A percentile compares a stretch with the other conserved stretches of the same genome.
phyloP scores from a whole-genome alignment of 2,797 vertebrate genomes.

The Melanotaenia parkinsoni region DNA sequence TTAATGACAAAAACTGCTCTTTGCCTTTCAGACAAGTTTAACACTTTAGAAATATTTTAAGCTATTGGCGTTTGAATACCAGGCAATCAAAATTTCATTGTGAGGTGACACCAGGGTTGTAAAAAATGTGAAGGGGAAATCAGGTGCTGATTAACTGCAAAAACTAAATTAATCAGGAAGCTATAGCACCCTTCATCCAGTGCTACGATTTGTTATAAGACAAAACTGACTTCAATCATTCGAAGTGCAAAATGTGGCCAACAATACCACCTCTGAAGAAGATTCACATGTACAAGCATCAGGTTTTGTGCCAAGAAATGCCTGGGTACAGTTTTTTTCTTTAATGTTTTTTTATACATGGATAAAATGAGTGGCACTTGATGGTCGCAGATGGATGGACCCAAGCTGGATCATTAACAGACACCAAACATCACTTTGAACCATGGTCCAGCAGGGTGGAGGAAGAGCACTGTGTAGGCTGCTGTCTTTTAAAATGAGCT shows the following conservation, averaged over 20 bases:
- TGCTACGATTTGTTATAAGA: not conserved
- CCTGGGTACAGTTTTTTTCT: not conserved
- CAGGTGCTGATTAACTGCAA: conserved; percentile 7
- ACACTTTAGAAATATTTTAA: not conserved
- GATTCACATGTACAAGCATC: not conserved
- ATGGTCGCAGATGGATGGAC: conserved; percentile 1
- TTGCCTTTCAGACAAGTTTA: not conserved
- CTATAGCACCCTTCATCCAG: not conserved
- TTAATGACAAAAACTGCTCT: not conserved
- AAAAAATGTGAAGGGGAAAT: not conserved
- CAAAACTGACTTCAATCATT: not conserved
- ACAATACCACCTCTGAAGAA: not conserved
- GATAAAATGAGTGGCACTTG: not conserved
- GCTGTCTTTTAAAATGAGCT: not conserved
- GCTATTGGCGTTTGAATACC: not conserved
- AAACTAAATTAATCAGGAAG: not conserved
- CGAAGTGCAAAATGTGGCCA: not conserved
- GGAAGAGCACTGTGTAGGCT: not conserved
- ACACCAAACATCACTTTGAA: not conserved
- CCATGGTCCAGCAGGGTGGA: not conserved
- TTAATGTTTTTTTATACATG: not conserved
- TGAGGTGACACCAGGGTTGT: not conserved
- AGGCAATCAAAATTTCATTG: not conserved
- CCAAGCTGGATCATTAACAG: conserved; percentile 3
- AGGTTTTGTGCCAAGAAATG: not conserved